Evolutionary conservation across 2,113 vertebrate species (phyloP), one percentile per base, ranked within the genome.

Genomic region (Natator depressus): DNA sequence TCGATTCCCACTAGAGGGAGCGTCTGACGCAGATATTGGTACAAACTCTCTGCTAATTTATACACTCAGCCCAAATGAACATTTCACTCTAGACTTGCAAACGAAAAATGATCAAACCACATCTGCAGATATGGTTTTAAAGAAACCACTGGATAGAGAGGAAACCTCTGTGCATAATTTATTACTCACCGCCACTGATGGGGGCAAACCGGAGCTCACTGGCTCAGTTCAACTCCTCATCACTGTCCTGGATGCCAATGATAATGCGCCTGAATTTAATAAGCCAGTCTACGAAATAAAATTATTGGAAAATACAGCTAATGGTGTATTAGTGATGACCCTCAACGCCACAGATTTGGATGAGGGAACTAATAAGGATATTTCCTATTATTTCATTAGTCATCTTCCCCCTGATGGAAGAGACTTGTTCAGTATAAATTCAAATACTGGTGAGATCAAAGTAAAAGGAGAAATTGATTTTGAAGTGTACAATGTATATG

Each of bases 271-370:
- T 1, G 93, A 96, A 20, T 98, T 98, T 93, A 96, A 98, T 42
- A 97, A 98, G 62, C 51, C 92, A 2, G 95, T 97, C 83, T 99
- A 99, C 72, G 98, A 97, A 25, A 97, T 98, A 13, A 96, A 87
- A 49, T 12, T 99, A 8, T 89, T 79, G 42, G 98, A 99, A 89
- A 98, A 99, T 38, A 89, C 95, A 29, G 85, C 94, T 2, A 89
- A 87, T 72, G 98, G 97, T 2, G 98, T 98, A 6, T 81, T 98
- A 57, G 94, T 99, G 9, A 96, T 98, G 4, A 95, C 92, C 8
- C 85, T 99, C 13, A 98, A 97, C 7, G 98, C 98, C 0, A 96
- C 98, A 17, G 99, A 99, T 92, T 84, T 93, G n/a, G 99, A 99
- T 95, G 82, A 97, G 62, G 98, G 98, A 9, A 79, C 86, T 1